A percentile compares a stretch with the other conserved stretches of the same genome.
Evolutionary conservation across 2,797 vertebrate genomes (phyloP).

Genomic region (Coracias cyanogaster): DNA sequence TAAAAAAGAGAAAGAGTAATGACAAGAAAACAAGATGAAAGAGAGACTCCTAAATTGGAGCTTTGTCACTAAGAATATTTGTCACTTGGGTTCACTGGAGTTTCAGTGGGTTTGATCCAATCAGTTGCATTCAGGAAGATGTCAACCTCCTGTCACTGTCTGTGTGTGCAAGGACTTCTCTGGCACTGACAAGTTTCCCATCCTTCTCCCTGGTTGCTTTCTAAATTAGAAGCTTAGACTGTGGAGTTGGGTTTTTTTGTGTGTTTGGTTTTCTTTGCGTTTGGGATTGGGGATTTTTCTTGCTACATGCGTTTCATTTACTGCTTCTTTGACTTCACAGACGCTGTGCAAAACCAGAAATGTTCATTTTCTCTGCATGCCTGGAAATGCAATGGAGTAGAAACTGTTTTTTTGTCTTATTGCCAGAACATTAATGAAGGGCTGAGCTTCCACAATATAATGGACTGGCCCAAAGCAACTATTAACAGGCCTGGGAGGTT

Average conservation of each 20-base stretch:
- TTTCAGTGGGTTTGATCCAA: constrained; percentile 29
- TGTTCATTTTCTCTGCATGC: constrained; percentile 13
- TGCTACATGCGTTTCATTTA: constrained; percentile 2
- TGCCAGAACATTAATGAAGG: constrained; percentile 22
- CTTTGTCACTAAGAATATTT: constrained; percentile 40
- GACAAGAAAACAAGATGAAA: constrained; percentile 50
- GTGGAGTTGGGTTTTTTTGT: neutral
- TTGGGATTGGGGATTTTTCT: constrained; percentile 10
- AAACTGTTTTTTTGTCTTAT: neutral
- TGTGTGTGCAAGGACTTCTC: constrained; percentile 2
- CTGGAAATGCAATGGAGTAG: constrained; percentile 21
- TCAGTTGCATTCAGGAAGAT: constrained; percentile 17
- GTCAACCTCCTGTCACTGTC: constrained; percentile 14
- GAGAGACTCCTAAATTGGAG: constrained; percentile 32
- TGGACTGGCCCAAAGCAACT: neutral
- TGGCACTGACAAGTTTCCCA: neutral
- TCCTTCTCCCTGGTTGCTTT: constrained; percentile 14
- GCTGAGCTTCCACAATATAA: neutral
- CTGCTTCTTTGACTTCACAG: neutral
- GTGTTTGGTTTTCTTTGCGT: neutral
- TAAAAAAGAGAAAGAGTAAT: neutral
- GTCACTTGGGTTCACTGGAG: constrained; percentile 32
- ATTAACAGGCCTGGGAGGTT: neutral
- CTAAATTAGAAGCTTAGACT: constrained; percentile 19
- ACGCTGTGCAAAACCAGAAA: neutral